Conservation (phyloP, 2,113 vertebrate species). For the Alligator sinensis region DNA sequence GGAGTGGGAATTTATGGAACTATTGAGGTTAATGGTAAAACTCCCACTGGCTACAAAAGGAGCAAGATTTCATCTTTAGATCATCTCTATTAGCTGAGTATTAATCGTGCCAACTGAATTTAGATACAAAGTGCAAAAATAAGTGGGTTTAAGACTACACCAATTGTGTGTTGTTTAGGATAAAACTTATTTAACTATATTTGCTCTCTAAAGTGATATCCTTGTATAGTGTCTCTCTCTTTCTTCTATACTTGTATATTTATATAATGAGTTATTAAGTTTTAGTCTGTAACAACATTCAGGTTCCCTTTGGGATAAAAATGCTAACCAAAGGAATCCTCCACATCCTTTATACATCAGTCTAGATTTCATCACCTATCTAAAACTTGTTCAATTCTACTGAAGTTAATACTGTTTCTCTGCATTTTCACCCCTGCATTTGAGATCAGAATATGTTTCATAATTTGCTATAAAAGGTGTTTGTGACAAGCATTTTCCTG, state of each 20-base stretch:
- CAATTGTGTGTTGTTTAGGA: background rate
- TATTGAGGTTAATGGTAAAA: background rate
- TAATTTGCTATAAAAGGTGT: background rate
- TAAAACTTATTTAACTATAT: background rate
- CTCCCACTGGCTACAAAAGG: background rate
- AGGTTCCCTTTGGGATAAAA: background rate
- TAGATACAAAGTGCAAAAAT: no score
- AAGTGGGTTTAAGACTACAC: background rate
- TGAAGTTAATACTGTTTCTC: background rate
- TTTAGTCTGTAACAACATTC: background rate
- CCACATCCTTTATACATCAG: background rate
- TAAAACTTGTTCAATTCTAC: background rate
- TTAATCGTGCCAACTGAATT: no score
- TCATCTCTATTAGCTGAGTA: no score
- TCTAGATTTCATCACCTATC: background rate
- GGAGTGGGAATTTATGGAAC: fast-evolving
- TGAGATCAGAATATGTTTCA: background rate
- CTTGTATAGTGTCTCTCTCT: background rate
- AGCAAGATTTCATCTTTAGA: background rate
- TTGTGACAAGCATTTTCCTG: fast-evolving
- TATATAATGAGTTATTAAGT: background rate
- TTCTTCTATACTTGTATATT: background rate
- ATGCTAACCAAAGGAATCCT: background rate
- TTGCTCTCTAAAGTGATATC: background rate
- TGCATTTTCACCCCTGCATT: background rate